Percentiles rank a stretch among this genome's conserved stretches.
Conservation (phyloP, 2,888 invertebrate genomes). For the Pammene fasciana region DNA sequence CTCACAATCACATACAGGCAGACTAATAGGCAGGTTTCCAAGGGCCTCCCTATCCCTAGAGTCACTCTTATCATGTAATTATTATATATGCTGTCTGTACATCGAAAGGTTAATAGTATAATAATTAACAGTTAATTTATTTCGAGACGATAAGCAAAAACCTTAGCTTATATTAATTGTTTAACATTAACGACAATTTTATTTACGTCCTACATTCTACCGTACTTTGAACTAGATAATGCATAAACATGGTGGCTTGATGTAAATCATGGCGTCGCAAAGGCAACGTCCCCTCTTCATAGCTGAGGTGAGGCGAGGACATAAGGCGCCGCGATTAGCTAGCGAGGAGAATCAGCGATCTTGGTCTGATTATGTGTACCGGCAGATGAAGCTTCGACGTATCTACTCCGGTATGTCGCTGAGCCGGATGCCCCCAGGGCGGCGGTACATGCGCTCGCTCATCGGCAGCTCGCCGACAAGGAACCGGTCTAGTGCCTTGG, state of each 20-base stretch:
- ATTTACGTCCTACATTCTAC: slow-evolving; percentile 25
- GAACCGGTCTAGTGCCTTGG: slow-evolving; percentile 86
- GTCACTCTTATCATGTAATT: slow-evolving; percentile 31
- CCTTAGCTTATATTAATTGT: slow-evolving; percentile 27
- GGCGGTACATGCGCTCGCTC: slow-evolving; percentile 88
- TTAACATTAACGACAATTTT: slow-evolving; percentile 33
- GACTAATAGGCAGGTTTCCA: slow-evolving; percentile 5
- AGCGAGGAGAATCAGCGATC: background rate
- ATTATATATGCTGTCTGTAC: slow-evolving; percentile 17
- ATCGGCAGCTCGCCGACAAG: slow-evolving; percentile 90
- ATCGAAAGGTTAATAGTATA: slow-evolving; percentile 31
- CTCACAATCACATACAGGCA: slow-evolving; percentile 32
- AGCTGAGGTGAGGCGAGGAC: background rate
- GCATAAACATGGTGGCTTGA: background rate
- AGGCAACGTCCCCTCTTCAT: background rate
- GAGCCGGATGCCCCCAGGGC: slow-evolving; percentile 83
- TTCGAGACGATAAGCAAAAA: slow-evolving; percentile 30
- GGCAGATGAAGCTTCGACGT: background rate
- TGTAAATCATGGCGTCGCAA: background rate
- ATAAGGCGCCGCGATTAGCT: background rate
- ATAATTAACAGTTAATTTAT: slow-evolving; percentile 33
- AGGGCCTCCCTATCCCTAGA: slow-evolving; percentile 11
- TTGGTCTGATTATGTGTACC: background rate
- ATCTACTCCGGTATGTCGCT: slow-evolving; percentile 82
- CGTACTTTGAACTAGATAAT: slow-evolving; percentile 33